phyloP scores from a whole-genome alignment of 2,888 invertebrate genomes.

The Eilema depressum region DNA sequence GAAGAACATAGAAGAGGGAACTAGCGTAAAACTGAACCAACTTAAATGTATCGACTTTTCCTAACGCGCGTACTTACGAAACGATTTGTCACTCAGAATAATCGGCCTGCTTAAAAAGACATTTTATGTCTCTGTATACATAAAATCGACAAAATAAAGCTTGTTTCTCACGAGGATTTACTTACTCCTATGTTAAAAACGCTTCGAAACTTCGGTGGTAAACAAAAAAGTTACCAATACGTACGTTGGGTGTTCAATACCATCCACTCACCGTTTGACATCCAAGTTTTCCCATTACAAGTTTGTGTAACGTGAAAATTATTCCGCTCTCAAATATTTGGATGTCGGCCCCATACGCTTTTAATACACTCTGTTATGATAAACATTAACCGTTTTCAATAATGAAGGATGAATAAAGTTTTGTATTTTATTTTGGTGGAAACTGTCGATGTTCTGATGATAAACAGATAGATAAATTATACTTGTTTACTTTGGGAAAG shows the following conservation, averaged over 20 bases:
- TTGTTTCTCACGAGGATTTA: slow-evolving; percentile 21
- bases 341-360: slow-evolving; percentile 48
- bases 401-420: slow-evolving; percentile 1
- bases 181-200: slow-evolving; percentile 35
- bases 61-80: too few species aligned
- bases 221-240: slow-evolving; percentile 68
- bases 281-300: slow-evolving; percentile 78
- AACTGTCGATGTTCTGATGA: not conserved
- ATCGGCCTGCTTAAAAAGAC: not conserved
- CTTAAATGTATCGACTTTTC: too few species aligned
- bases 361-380: slow-evolving; percentile 54
- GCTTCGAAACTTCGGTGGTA: slow-evolving; percentile 51
- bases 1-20: too few species aligned
- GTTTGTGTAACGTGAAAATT: slow-evolving; percentile 70
- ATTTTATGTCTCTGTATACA: slow-evolving; percentile 4
- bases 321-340: slow-evolving; percentile 59
- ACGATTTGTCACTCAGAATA: too few species aligned
- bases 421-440: not conserved
- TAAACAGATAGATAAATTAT: slow-evolving; percentile 10
- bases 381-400: slow-evolving; percentile 29
- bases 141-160: not conserved
- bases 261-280: slow-evolving; percentile 59
- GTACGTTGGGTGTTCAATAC: slow-evolving; percentile 52
- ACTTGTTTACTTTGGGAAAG: not conserved
- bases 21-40: too few species aligned